Evolutionary conservation across 2,113 vertebrate genomes (phyloP).

Genomic region (Malurus elegans): DNA sequence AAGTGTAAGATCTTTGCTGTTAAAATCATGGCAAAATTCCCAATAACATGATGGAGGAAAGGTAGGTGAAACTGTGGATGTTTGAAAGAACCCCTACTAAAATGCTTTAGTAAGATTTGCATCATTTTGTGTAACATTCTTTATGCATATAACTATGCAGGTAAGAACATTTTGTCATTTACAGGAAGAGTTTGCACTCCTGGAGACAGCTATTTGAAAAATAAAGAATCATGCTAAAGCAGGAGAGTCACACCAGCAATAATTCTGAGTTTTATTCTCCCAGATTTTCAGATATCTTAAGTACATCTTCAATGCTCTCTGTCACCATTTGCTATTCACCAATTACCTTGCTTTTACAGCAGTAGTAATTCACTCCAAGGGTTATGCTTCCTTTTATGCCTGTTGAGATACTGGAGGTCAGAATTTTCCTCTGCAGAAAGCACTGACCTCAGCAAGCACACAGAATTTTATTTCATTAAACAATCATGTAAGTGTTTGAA

Average conservation of each 20-base stretch:
- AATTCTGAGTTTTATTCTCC: not conserved
- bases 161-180: not conserved
- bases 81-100: not conserved
- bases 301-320: not conserved
- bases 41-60: not conserved
- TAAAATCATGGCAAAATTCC: not conserved
- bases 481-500: not conserved
- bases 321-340: not conserved
- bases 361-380: not conserved
- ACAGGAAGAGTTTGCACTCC: not conserved
- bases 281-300: not conserved
- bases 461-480: not conserved
- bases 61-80: fast-evolving
- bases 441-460: not conserved
- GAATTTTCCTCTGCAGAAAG: not conserved
- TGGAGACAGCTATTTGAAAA: not conserved
- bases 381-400: not conserved
- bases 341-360: not conserved
- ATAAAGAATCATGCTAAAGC: not conserved
- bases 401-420: not conserved
- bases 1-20: fast-evolving
- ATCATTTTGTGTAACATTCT: not conserved
- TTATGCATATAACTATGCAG: not conserved
- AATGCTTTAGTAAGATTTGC: not conserved
- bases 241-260: not conserved